phyloP scores from a whole-genome alignment of 2,888 invertebrate genomes.

The Ectemnius cavifrons region DNA sequence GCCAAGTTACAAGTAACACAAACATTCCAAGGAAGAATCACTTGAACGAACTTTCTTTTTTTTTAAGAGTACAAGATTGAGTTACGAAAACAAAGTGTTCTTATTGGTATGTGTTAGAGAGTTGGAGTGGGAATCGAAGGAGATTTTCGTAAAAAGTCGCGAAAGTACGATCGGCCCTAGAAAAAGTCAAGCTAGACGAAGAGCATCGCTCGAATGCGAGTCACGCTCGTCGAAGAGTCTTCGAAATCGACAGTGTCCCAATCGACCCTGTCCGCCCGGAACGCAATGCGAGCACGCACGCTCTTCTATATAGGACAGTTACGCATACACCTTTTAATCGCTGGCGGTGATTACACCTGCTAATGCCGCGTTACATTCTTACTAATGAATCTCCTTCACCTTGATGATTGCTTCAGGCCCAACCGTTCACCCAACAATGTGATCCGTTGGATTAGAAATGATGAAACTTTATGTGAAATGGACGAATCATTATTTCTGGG shows the following conservation, averaged over 20 bases:
- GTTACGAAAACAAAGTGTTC: too few relatives aligned
- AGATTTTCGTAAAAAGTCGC: not conserved
- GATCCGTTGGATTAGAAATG: too few relatives aligned
- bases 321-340: not conserved
- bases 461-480: too few relatives aligned
- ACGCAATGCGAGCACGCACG: constrained; percentile 33
- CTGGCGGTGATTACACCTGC: not conserved
- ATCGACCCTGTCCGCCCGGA: constrained; percentile 72
- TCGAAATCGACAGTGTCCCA: constrained; percentile 49
- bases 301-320: constrained; percentile 23
- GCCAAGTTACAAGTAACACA: too few relatives aligned
- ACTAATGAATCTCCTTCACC: not conserved
- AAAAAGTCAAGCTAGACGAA: constrained; percentile 12
- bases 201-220: constrained; percentile 23
- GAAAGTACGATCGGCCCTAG: constrained; percentile 2
- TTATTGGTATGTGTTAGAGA: too few relatives aligned
- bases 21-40: too few relatives aligned
- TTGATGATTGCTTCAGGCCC: too few relatives aligned
- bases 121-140: too few relatives aligned
- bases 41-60: too few relatives aligned
- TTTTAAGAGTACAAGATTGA: too few relatives aligned
- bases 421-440: too few relatives aligned
- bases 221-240: constrained; percentile 41
- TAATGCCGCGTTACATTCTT: constrained; percentile 3
- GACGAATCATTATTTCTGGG: too few relatives aligned